phyloP scores from a whole-genome alignment of 2,113 vertebrate species.

The Scomber japonicus region DNA sequence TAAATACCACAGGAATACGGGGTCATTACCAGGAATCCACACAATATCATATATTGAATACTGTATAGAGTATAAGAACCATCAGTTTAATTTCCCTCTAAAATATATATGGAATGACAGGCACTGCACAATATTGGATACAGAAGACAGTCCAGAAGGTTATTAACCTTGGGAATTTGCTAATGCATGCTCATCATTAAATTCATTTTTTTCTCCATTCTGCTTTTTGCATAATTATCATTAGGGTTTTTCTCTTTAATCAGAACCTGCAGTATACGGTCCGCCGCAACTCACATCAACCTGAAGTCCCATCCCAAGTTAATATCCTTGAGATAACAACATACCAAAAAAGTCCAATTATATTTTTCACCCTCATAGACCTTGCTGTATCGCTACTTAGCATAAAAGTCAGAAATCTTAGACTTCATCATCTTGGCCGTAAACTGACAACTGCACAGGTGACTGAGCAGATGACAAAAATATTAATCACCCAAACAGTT shows the following conservation, averaged over 20 bases:
- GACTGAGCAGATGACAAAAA: slow-evolving; percentile 67
- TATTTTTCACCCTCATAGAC: slow-evolving; percentile 59
- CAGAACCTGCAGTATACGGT: slow-evolving; percentile 31
- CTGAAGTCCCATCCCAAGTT: slow-evolving; percentile 32
- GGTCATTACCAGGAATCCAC: not conserved
- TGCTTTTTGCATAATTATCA: slow-evolving; percentile 60
- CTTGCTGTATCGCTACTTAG: slow-evolving; percentile 56
- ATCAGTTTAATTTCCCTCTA: not conserved
- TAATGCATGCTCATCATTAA: slow-evolving; percentile 44
- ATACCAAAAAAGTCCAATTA: slow-evolving; percentile 61
- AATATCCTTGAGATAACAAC: slow-evolving; percentile 59
- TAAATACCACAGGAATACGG: too few relatives aligned
- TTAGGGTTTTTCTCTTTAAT: slow-evolving; percentile 54
- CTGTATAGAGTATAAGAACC: not conserved
- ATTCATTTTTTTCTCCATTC: slow-evolving; percentile 28
- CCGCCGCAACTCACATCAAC: slow-evolving; percentile 38
- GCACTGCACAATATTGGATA: not conserved
- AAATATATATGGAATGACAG: not conserved
- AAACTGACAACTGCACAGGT: slow-evolving; percentile 63
- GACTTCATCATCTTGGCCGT: slow-evolving; percentile 47
- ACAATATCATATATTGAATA: not conserved
- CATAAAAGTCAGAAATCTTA: slow-evolving; percentile 58
- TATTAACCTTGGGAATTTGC: slow-evolving; percentile 42
- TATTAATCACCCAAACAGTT: slow-evolving; percentile 77
- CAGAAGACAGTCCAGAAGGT: slow-evolving; percentile 21